Conservation (phyloP, 2,797 vertebrate genomes). For the Myotis vivesi region DNA sequence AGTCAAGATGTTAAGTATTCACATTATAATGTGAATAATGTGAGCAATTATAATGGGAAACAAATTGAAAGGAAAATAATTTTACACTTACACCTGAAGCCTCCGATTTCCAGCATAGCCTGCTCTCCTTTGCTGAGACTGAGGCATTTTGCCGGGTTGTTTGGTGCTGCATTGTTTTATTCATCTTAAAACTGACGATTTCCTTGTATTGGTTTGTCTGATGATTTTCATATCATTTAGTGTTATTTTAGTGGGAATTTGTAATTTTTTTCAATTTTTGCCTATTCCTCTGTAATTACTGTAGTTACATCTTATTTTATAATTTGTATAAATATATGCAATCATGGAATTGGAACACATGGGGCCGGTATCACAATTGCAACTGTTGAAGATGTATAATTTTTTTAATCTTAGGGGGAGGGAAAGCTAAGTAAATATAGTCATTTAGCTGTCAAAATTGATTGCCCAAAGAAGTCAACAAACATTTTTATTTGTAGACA, state of each 20-base stretch:
- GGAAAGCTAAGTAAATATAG: constrained; percentile 40
- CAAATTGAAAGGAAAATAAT: not conserved
- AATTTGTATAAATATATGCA: constrained; percentile 64
- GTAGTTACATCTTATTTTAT: constrained; percentile 58
- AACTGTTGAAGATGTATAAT: constrained; percentile 55
- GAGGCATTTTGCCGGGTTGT: not conserved
- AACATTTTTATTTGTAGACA: constrained; percentile 24
- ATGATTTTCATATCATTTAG: constrained; percentile 55
- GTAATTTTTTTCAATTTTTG: constrained; percentile 64
- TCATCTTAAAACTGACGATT: constrained; percentile 21
- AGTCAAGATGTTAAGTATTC: constrained; percentile 59
- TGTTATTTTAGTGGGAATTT: constrained; percentile 59
- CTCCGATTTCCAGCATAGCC: not conserved
- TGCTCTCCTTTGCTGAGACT: not conserved
- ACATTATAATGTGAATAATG: not conserved
- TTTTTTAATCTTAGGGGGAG: constrained; percentile 31
- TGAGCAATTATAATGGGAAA: not conserved
- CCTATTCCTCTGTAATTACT: constrained; percentile 60
- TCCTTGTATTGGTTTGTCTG: constrained; percentile 28
- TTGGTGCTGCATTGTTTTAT: not conserved
- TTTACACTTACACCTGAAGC: constrained; percentile 42
- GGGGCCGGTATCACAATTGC: constrained; percentile 34
- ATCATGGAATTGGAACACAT: constrained; percentile 50
- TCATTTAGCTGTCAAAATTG: constrained; percentile 47
- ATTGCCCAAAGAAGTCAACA: constrained; percentile 41